phyloP scores from a whole-genome alignment of 2,888 invertebrate genomes.

The Yponomeuta evonymella region DNA sequence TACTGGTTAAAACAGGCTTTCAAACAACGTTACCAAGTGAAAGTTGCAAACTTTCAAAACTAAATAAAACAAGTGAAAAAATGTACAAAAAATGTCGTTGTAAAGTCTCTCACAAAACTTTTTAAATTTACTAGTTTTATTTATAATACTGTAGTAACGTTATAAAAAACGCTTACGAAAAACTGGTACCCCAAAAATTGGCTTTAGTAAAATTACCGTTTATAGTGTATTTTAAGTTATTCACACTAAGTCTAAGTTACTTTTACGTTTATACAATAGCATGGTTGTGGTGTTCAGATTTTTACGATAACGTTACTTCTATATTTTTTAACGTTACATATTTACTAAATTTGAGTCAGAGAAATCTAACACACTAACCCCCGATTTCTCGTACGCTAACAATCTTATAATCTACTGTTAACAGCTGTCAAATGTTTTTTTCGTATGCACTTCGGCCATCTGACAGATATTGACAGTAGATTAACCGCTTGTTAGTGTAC shows the following conservation, averaged over 20 bases:
- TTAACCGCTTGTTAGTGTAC: too few species aligned
- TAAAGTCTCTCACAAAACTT: conserved; percentile 68
- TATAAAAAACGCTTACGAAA: conserved; percentile 31
- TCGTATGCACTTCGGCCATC: too few species aligned
- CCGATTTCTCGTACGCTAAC: too few species aligned
- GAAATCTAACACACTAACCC: background rate
- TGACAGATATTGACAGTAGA: too few species aligned
- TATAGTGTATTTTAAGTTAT: background rate
- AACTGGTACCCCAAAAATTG: conserved; percentile 13
- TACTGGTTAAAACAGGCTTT: background rate
- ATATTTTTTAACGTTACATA: background rate
- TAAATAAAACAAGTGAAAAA: conserved; percentile 34
- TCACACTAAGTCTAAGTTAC: background rate
- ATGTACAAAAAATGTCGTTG: conserved; percentile 63
- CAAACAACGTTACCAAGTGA: background rate
- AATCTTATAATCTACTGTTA: too few species aligned
- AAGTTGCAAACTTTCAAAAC: conserved; percentile 17
- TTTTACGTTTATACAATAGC: background rate
- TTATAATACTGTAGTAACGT: conserved; percentile 58
- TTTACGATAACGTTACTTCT: background rate
- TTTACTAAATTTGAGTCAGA: background rate
- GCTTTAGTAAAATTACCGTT: background rate
- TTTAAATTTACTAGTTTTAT: conserved; percentile 28
- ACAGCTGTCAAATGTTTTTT: too few species aligned
- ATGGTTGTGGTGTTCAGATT: background rate